These are phyloP conservation scores for Platycercus adscitus DNA, from an alignment of 2,113 vertebrate genomes.

Conservation along the genomic window DNA sequence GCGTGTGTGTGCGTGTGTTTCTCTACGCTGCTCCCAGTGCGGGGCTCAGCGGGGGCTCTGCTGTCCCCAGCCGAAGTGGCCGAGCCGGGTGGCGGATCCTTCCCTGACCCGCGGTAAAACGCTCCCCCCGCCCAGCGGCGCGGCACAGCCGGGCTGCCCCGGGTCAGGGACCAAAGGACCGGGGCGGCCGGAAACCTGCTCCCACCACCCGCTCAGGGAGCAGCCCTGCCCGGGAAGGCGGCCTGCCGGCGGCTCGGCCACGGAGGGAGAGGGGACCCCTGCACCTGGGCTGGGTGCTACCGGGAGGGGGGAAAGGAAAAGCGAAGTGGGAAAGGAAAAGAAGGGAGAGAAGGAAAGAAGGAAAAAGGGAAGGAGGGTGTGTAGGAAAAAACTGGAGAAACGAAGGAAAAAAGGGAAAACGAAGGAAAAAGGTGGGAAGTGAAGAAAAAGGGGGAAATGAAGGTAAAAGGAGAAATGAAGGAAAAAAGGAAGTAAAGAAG, in stretches of 20 bases:
- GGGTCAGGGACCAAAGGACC: not conserved
- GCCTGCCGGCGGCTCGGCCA: not conserved
- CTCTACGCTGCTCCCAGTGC: not conserved
- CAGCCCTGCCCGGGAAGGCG: not conserved
- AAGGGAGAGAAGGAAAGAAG: accelerated
- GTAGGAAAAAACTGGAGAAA: not conserved
- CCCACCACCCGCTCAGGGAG: not conserved
- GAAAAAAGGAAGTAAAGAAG: not conserved
- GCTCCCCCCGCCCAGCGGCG: not conserved
- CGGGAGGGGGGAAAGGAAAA: too few relatives aligned
- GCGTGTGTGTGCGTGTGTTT: not conserved
- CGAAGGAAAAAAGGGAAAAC: not conserved
- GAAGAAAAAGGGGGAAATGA: not conserved
- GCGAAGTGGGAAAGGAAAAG: not conserved
- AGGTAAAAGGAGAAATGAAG: not conserved
- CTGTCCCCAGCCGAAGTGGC: not conserved
- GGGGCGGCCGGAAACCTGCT: not conserved
- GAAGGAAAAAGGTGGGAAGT: not conserved
- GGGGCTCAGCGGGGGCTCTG: not conserved
- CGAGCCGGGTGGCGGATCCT: not conserved
- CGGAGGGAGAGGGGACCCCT: too few relatives aligned
- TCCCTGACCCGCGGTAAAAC: not conserved
- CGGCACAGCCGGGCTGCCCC: not conserved
- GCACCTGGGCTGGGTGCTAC: not conserved
- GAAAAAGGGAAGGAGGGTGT: not conserved